Evolutionary conservation across 1,140 invertebrate species (phyloP), one percentile per base, ranked within the genome.

Genomic region (Drosophila bipectinata): DNA sequence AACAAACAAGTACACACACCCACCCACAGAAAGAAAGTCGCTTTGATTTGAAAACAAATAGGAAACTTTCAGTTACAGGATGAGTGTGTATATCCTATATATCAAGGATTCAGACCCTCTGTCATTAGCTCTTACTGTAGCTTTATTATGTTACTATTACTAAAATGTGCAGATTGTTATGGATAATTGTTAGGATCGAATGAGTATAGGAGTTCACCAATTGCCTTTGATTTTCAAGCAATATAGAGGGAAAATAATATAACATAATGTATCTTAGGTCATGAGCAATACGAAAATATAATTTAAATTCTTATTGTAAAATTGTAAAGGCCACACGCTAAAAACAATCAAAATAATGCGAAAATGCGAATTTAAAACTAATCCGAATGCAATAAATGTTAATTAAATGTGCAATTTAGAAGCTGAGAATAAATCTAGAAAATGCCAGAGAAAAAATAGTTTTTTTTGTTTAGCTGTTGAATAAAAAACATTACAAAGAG

Each of bases 351-450:
- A 67, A 10, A 39, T 10, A 18, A 67, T 44, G 45, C 45, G 37
- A 77, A 56, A 57, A 26, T 21, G 68, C 61, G 53, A 72, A 67
- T 69, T 59, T 75, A 49, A 39, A n/a, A 7, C 14, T 32, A 49
- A 52, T 39, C 28, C 47, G 53, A 51, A 64, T 62, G 78, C 77
- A 79, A 79, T 68, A 72, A 82, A 79, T 79, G 78, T 82, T 85
- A 76, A 80, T 59, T 88, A 82, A 88, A 75, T 83, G 83, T 79
- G 74, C 83, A 87, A 85, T 85, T 44, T 87, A 85, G 69, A 64
- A 76, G 21, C 21, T 24, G 21, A 41, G 6, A 64, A 44, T 53
- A 79, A 79, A 60, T 54, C 49, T 68, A 61, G 26, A 41, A 44
- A 58, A 64, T 14, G 4, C 28, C 3, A 60, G 6, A 60, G 4